A percentile compares a stretch with the other conserved stretches of the same genome.
Conservation (phyloP, 2,797 vertebrate genomes). For the Margarornis squamiger region DNA sequence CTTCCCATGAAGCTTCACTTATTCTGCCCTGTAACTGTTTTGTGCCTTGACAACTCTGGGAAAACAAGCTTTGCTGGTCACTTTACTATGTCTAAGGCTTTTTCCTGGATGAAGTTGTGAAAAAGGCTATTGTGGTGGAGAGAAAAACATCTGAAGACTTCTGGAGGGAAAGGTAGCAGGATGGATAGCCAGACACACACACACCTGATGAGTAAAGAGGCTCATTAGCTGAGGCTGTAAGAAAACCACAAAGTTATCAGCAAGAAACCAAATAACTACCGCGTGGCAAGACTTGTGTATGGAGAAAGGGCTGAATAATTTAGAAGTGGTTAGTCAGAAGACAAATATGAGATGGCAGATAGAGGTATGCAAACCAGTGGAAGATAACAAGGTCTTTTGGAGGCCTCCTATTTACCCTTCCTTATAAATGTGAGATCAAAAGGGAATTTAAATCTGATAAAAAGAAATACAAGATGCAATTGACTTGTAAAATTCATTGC, state of each 20-base stretch:
- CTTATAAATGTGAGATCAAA: constrained; percentile 32
- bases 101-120: neutral
- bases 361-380: constrained; percentile 18
- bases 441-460: constrained; percentile 14
- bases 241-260: neutral
- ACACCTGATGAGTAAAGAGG: neutral
- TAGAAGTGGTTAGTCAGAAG: constrained; percentile 27
- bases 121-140: neutral
- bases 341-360: constrained; percentile 4
- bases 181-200: neutral
- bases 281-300: neutral
- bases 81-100: neutral
- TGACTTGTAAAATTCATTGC: constrained; percentile 13
- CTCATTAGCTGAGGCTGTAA: neutral
- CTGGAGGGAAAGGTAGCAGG: neutral
- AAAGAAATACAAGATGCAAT: neutral
- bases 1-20: neutral
- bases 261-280: neutral
- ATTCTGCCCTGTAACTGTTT: neutral
- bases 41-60: neutral
- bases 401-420: constrained; percentile 27
- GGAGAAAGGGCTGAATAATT: constrained; percentile 28
- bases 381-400: constrained; percentile 9
- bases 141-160: neutral
- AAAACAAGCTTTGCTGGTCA: neutral